phyloP scores from a whole-genome alignment of 2,113 vertebrate genomes.

The Alethe castanea region DNA sequence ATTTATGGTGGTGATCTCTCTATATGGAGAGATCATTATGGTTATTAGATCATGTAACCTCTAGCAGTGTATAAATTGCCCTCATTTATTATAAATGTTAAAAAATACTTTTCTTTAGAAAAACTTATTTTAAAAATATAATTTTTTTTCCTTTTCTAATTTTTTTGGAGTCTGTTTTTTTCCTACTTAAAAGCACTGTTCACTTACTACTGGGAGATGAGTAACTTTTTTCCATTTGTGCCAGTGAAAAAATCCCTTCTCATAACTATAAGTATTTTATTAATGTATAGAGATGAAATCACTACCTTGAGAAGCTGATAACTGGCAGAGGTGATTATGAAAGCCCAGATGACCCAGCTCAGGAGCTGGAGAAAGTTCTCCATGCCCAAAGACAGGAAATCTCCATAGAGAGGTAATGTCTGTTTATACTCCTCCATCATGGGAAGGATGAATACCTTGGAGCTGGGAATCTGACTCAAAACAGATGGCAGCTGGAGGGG shows the following conservation, averaged over 20 bases:
- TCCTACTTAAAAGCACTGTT: not conserved
- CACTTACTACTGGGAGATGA: not conserved
- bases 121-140: fast-evolving
- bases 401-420: not conserved
- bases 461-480: not conserved
- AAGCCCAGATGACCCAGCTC: not conserved
- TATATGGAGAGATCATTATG: not conserved
- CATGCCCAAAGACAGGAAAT: not conserved
- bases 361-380: not conserved
- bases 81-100: not conserved
- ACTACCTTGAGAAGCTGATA: not conserved
- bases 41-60: not conserved
- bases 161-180: not conserved
- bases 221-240: not conserved
- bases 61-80: not conserved
- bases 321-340: not conserved
- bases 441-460: not conserved
- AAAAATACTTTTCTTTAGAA: not conserved
- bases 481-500: not conserved
- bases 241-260: not conserved
- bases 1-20: not conserved
- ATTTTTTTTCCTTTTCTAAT: not conserved
- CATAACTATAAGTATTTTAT: not conserved
- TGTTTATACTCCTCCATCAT: not conserved
- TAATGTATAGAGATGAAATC: not conserved